Conservation (phyloP, 2,797 vertebrate species). For the Melanotaenia pygmaea region DNA sequence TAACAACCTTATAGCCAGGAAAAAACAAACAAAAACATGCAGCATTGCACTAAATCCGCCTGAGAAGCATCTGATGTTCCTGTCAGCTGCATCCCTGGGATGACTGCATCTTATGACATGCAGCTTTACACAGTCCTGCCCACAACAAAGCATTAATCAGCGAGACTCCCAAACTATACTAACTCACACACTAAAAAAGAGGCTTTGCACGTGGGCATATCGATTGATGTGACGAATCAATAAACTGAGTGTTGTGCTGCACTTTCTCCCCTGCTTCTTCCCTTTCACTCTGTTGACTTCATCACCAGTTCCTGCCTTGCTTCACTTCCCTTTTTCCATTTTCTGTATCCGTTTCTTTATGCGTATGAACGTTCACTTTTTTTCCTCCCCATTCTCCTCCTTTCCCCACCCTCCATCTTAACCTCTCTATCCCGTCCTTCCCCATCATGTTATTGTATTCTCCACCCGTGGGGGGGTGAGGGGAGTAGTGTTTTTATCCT, state of each 20-base stretch:
- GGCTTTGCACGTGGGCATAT: not conserved
- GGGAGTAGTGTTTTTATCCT: too few relatives aligned
- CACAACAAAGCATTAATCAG: not conserved
- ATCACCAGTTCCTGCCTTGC: constrained; percentile 29
- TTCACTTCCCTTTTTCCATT: constrained; percentile 57
- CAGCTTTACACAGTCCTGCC: constrained; percentile 3
- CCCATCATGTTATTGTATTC: not conserved
- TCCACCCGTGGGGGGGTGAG: too few relatives aligned
- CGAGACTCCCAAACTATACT: not conserved
- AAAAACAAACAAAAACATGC: not conserved
- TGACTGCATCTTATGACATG: constrained; percentile 17
- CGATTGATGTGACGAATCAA: constrained; percentile 19
- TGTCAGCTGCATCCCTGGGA: constrained; percentile 26
- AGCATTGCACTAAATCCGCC: constrained; percentile 24
- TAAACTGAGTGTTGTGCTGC: not conserved
- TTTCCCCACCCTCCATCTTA: too few relatives aligned
- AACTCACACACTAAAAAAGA: constrained; percentile 2
- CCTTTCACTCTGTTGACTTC: constrained; percentile 40
- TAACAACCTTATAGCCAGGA: constrained; percentile 28
- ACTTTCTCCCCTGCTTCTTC: constrained; percentile 1
- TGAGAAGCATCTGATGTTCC: constrained; percentile 26
- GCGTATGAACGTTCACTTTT: constrained; percentile 1
- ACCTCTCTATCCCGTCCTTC: not conserved
- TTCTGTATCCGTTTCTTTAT: constrained; percentile 47
- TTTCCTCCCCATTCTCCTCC: not conserved